Base-by-base conservation (phyloP, 2,113 vertebrate genomes). In the Gorsachius goisagi region DNA sequence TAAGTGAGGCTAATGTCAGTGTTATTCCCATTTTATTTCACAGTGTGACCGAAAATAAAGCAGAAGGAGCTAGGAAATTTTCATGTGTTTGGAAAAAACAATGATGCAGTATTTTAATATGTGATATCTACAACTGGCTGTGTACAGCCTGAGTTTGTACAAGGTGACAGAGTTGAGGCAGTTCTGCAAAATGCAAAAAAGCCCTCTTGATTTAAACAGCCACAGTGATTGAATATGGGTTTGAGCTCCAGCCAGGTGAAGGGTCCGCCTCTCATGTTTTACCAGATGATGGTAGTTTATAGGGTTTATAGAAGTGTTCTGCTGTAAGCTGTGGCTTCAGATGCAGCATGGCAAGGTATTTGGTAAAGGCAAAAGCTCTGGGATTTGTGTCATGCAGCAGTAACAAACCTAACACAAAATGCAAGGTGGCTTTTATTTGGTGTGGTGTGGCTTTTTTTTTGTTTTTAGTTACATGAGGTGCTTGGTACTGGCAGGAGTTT, bases 161-260 rank as follows among this genome's bases (percentile, higher is more conserved):
- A n/a, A 16, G 4, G 62, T 32, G 41, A 47, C 1, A 3, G 30
- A 55, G 28, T 41, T 0, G 0, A 73, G 45, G 41, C 44, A 44
- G 11, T 83, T 60, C 23, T 66, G 41, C 33, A 56, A 76, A 88
- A 47, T 35, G 49, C n/a, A 55, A 8, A 37, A 37, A 41, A 23
- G 0, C 0, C 1, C 27, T 5, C 16, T 49, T 17, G n/a, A 27
- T 69, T 44, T 52, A 56, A 50, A 12, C 0, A 2, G 17, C n/a
- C 11, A 3, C 18, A 21, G 5, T 44, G 44, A 7, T 3, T 35
- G 37, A 58, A 47, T 8, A 2, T 15, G 19, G 12, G 5, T 20
- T 44, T 81, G 52, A 81, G 32, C 39, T 80, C 50, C 39, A 41
- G 50, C 6, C 7, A 20, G 2, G 22, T 11, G 58, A 53, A 18